Conservation (phyloP, 2,888 invertebrate species). For the Piscicola geometra region DNA sequence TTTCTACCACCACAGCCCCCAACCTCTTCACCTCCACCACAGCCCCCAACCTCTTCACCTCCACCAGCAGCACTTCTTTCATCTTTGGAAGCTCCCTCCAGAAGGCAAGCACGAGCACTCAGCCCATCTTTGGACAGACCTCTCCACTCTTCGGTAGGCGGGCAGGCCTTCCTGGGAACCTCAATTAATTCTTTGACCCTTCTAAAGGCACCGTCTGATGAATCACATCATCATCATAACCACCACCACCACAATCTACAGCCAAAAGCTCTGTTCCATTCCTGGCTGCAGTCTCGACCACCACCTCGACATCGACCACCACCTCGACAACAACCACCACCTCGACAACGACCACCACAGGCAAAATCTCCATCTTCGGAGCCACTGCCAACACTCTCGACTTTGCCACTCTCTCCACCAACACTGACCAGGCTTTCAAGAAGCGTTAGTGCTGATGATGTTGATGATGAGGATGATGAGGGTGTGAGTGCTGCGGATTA, state of each 20-base stretch:
- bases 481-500: too few species aligned
- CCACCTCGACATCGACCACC: not conserved
- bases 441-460: not conserved
- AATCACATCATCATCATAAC: too few species aligned
- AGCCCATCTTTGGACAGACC: too few species aligned
- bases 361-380: not conserved
- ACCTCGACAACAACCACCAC: not conserved
- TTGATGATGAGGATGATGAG: too few species aligned
- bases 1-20: not conserved
- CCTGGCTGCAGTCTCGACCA: not conserved
- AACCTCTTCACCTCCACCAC: not conserved
- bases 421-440: not conserved
- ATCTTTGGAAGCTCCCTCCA: too few species aligned
- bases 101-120: too few species aligned
- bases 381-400: not conserved
- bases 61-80: not conserved
- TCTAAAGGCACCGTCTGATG: too few species aligned
- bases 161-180: too few species aligned
- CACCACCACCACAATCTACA: not conserved
- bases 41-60: not conserved
- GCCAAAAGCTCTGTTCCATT: not conserved
- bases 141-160: too few species aligned
- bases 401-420: constrained; percentile 17
- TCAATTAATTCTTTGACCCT: too few species aligned
- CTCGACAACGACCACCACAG: not conserved